Evolutionary conservation across 2,888 invertebrate species (phyloP).

Genomic region (Mycalesis mineus): DNA sequence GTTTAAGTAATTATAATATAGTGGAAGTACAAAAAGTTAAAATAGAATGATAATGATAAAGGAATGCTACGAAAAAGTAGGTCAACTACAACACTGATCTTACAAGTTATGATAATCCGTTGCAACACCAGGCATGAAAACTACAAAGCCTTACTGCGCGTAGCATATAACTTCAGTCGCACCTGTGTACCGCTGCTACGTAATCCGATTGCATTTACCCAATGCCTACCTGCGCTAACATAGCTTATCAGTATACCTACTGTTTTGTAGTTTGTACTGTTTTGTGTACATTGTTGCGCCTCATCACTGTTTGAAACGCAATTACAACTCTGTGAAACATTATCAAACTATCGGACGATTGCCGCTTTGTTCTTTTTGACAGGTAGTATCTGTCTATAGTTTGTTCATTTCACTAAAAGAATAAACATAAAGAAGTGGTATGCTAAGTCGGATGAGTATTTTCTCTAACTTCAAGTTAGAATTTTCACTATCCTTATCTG

Average conservation of each 20-base stretch:
- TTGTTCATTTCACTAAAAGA: no score
- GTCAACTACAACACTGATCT: background rate
- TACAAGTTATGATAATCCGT: background rate
- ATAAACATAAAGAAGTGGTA: no score
- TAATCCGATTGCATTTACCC: slow-evolving; percentile 20
- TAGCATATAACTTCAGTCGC: slow-evolving; percentile 2
- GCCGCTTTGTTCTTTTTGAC: no score
- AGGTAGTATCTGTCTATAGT: no score
- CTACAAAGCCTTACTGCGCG: slow-evolving; percentile 3
- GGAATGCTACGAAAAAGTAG: background rate
- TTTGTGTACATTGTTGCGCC: background rate
- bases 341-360: no score
- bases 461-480: no score
- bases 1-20: no score
- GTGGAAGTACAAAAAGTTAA: no score
- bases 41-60: no score
- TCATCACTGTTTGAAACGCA: background rate
- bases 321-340: background rate
- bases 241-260: slow-evolving; percentile 10
- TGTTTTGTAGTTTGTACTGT: background rate
- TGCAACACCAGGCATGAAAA: slow-evolving; percentile 1
- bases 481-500: no score
- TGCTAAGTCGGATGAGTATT: no score
- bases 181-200: slow-evolving; percentile 9
- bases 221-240: slow-evolving; percentile 13